Evolutionary conservation across 64 coral and sea anemone genomes (phyloP), one percentile per base, ranked within the genome.

Genomic region (Trachythela sp.): DNA sequence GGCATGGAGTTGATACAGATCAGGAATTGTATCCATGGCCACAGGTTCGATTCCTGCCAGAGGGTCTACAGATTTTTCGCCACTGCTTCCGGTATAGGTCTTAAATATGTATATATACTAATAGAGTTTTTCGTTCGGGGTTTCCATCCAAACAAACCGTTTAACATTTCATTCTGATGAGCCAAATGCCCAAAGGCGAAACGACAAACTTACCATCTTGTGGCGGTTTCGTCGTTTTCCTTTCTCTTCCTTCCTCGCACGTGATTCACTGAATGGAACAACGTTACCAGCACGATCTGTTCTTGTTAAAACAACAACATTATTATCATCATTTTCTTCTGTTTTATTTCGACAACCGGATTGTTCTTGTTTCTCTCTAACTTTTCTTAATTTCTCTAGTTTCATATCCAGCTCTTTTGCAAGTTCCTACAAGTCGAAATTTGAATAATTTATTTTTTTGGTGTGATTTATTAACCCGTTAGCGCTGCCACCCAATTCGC

Each of bases 261-360:
- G 80, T 10, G 85, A 88, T n/a, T 86, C 88, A 88, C 91, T 72
- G 2, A 98, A 77, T 20, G 95, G 95, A 26, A 93, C 85, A 3
- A 94, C 90, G 31, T 98, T 98, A 24, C 95, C 95, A 89, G 50
- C 70, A 56, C 85, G 90, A 51, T 98, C 95, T 39, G 93, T 93
- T 60, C 93, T 88, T 39, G 95, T 98, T 38, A 98, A 38, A 29
- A 98, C 32, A 2, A 97, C 92, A 22, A 89, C 92, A 37, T 37
- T 80, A 37, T 80, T 29, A 15, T 80, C 75, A 10, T 80, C 33
- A 31, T 97, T 80, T 71, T 94, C 91, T 26, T 85, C 80, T 20
- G 29, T 77, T 38, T n/a, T n/a, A n/a, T n/a, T 64, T 85, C 22
- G 7, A 11, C 0, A 49, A 34, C 29, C 77, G 51, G 7, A 41